Evolutionary conservation across 2,888 invertebrate genomes (phyloP), one percentile per base, ranked within the genome.

Genomic region (Perizoma flavofasciatum): DNA sequence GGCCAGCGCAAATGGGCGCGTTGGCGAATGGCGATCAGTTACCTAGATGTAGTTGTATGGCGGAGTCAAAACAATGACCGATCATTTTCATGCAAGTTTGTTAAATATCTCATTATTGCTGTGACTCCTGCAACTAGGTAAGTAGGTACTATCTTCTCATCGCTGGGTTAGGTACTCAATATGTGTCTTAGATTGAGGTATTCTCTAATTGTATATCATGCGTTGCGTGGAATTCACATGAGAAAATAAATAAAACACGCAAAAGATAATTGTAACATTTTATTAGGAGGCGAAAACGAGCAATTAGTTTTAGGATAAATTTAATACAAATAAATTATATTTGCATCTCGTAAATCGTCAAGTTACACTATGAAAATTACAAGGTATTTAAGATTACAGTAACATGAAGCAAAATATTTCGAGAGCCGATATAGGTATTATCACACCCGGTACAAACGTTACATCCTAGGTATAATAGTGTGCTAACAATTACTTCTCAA

Each of bases 261-360:
- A 69, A 71, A 72, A 73, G 77, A 73, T 84, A 88, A 86, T 90
- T 86, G 89, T 88, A 92, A 92, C 92, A 91, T 92, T 92, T 92
- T 92, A 92, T 92, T 92, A 89, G 89, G 89, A 92, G 92, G 92
- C 92, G 89, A 92, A 88, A 92, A 92, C 90, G 91, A 91, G 90
- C 90, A 89, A 89, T 89, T 89, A 89, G 85, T 89, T 87, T 89
- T 78, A 83, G 90, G 86, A 88, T 89, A 89, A 82, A 79, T 83
- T 88, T 79, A 85, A 87, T 92, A 92, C 89, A 91, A 91, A 90
- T 85, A 79, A 90, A 90, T 86, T 80, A 78, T 82, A 83, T 85
- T 85, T 88, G 86, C 85, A 88, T 84, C 82, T 85, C 85, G 80
- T 88, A 83, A 87, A 87, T 86, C 83, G 85, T 89, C 89, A 89